These are phyloP conservation scores for Hippocampus kuda DNA, from an alignment of 2,797 vertebrate species.

Conservation along the genomic window DNA sequence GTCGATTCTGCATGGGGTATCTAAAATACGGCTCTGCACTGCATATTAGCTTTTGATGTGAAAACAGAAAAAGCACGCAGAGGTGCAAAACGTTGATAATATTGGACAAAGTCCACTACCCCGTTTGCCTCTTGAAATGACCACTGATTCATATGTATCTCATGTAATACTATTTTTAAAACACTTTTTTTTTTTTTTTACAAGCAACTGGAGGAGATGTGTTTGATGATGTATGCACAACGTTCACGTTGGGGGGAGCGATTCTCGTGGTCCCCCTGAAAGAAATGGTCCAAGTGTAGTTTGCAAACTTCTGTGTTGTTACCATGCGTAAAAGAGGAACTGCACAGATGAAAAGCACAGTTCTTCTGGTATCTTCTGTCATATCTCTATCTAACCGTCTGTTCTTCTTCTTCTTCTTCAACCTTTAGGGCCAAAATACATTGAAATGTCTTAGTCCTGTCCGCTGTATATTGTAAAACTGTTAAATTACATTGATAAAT, in stretches of 20 bases:
- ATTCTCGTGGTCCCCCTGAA: slow-evolving; percentile 29
- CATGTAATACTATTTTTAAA: slow-evolving; percentile 61
- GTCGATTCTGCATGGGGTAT: slow-evolving; percentile 3
- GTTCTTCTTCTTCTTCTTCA: slow-evolving; percentile 62
- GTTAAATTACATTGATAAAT: slow-evolving; percentile 76
- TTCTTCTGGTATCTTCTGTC: slow-evolving; percentile 56
- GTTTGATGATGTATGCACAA: slow-evolving; percentile 11
- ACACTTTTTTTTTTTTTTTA: slow-evolving; percentile 30
- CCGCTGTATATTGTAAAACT: slow-evolving; percentile 73
- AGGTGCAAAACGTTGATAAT: not conserved
- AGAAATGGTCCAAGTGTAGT: slow-evolving; percentile 7
- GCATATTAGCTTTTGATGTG: not conserved
- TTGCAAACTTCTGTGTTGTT: not conserved
- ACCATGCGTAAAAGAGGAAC: slow-evolving; percentile 30
- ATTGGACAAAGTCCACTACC: not conserved
- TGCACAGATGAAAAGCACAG: slow-evolving; percentile 61
- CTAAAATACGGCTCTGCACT: not conserved
- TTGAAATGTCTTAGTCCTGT: slow-evolving; percentile 74
- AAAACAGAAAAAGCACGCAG: not conserved
- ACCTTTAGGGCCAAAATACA: slow-evolving; percentile 72
- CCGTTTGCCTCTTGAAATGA: slow-evolving; percentile 29
- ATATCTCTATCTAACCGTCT: slow-evolving; percentile 67
- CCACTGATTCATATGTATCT: slow-evolving; percentile 44
- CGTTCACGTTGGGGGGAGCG: slow-evolving; percentile 20
- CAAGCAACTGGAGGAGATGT: slow-evolving; percentile 35